These are phyloP conservation scores for Phrynocephalus versicolor DNA, from an alignment of 2,113 vertebrate genomes.

Conservation along the genomic window DNA sequence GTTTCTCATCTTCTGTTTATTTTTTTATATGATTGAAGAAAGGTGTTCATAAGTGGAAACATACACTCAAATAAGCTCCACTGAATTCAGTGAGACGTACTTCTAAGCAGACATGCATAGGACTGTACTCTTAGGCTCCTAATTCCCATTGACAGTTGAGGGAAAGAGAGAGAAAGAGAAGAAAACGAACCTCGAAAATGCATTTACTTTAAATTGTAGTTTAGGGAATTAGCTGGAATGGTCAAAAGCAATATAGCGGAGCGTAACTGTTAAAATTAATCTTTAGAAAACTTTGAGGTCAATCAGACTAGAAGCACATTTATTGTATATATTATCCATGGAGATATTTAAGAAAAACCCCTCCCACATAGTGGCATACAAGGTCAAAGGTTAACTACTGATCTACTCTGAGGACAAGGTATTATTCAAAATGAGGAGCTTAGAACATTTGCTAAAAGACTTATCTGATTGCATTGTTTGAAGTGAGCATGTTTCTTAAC, in stretches of 20 bases:
- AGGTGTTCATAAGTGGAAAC: neutral
- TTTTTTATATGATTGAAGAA: neutral
- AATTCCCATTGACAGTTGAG: conserved; percentile 28
- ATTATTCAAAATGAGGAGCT: conserved; percentile 74
- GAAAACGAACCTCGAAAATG: neutral
- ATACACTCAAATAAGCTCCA: neutral
- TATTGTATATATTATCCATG: conserved; percentile 52
- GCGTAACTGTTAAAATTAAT: conserved; percentile 8
- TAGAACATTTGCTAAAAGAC: conserved; percentile 73
- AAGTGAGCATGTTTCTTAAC: conserved; percentile 64
- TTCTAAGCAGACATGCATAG: neutral
- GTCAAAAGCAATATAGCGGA: conserved; percentile 35
- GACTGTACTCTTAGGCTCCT: neutral
- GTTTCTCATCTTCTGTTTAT: neutral
- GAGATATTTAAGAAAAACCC: conserved; percentile 64
- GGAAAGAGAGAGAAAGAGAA: neutral
- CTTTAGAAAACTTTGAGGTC: conserved; percentile 62
- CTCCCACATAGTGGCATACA: conserved; percentile 46
- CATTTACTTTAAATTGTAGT: neutral
- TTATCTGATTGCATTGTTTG: conserved; percentile 64
- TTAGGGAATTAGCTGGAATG: conserved; percentile 32
- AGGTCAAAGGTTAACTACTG: conserved; percentile 82
- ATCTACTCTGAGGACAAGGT: conserved; percentile 70
- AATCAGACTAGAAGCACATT: conserved; percentile 59
- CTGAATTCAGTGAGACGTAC: neutral